Evolutionary conservation across 2,888 invertebrate species (phyloP).

Genomic region (Stenichneumon culpator): DNA sequence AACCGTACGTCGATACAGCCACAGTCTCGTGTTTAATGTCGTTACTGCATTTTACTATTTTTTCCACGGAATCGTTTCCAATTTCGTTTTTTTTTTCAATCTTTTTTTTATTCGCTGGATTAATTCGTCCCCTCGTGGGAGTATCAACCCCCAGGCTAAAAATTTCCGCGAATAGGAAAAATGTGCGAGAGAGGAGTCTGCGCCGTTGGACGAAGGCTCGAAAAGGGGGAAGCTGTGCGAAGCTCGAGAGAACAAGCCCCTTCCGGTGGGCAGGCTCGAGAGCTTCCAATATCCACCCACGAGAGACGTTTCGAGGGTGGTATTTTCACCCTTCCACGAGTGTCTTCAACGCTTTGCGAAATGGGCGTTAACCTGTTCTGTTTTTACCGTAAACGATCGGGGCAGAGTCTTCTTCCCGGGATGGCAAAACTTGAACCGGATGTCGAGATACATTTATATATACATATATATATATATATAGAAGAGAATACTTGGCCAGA

Average conservation of each 20-base stretch:
- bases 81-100: slow-evolving; percentile 14
- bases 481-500: slow-evolving; percentile 45
- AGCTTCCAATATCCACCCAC: slow-evolving; percentile 30
- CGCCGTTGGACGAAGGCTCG: slow-evolving; percentile 28
- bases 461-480: neutral
- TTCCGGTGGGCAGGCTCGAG: slow-evolving; percentile 33
- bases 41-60: slow-evolving; percentile 54
- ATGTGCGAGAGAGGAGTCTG: slow-evolving; percentile 44
- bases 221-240: slow-evolving; percentile 43
- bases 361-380: slow-evolving; percentile 52
- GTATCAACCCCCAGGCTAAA: neutral
- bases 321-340: slow-evolving; percentile 34
- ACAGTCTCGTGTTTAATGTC: slow-evolving; percentile 54
- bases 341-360: slow-evolving; percentile 21
- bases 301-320: slow-evolving; percentile 15
- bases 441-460: neutral
- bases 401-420: slow-evolving; percentile 19
- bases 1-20: slow-evolving; percentile 71
- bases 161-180: slow-evolving; percentile 55
- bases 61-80: neutral
- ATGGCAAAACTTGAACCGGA: slow-evolving; percentile 47
- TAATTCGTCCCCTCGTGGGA: neutral
- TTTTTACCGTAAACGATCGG: slow-evolving; percentile 35
- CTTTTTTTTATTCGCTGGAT: slow-evolving; percentile 21
- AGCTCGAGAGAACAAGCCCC: slow-evolving; percentile 49